A percentile compares a stretch with the other conserved stretches of the same genome.
These are phyloP conservation scores for Pissodes strobi DNA, from an alignment of 1,140 invertebrate species.

Conservation along the genomic window DNA sequence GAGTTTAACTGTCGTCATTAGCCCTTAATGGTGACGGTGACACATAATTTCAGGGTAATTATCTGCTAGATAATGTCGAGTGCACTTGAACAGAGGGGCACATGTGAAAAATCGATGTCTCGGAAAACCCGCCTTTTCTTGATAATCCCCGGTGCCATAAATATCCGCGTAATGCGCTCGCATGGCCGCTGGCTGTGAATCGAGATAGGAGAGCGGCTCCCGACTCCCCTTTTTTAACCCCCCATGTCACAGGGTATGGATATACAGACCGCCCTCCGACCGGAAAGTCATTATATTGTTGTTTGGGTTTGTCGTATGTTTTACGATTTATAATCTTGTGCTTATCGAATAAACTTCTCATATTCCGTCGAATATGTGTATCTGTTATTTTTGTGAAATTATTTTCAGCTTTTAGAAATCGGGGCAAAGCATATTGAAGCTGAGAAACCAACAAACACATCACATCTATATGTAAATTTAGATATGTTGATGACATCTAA, in stretches of 20 bases:
- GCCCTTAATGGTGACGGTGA: not conserved
- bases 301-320: slow-evolving; percentile 13
- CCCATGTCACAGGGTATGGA: slow-evolving; percentile 12
- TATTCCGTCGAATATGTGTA: no score
- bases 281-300: slow-evolving; percentile 28
- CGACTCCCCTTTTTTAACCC: slow-evolving; percentile 4
- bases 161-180: slow-evolving; percentile 55
- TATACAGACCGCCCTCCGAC: slow-evolving; percentile 24
- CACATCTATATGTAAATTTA: no score
- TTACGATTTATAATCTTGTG: no score
- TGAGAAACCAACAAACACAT: no score
- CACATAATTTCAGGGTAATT: slow-evolving; percentile 38
- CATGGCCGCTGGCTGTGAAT: slow-evolving; percentile 55
- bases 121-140: slow-evolving; percentile 49
- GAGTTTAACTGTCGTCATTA: no score
- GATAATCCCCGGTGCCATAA: slow-evolving; percentile 50
- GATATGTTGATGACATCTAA: no score
- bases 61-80: slow-evolving; percentile 38
- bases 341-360: no score
- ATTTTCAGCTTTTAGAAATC: no score
- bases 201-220: slow-evolving; percentile 44
- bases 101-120: slow-evolving; percentile 54
- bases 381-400: no score
- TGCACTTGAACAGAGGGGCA: slow-evolving; percentile 45
- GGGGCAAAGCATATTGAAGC: no score